These are phyloP conservation scores for Ricordea florida DNA, from an alignment of 92 coral and sea anemone genomes.

Conservation along the genomic window DNA sequence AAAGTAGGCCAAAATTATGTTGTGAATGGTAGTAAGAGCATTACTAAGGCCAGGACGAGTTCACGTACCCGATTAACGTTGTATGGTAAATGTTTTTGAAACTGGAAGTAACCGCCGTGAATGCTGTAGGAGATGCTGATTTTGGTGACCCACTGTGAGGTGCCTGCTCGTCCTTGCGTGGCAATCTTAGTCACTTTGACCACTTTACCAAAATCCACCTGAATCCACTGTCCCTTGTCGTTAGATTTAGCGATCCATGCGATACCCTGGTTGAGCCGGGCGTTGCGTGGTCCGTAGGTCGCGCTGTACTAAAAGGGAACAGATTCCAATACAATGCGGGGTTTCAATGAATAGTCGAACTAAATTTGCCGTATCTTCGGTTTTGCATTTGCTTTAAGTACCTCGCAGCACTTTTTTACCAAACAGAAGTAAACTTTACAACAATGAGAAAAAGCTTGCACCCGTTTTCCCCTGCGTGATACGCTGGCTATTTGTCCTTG, in stretches of 20 bases:
- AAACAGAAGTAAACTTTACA: no score
- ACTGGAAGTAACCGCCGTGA: not conserved
- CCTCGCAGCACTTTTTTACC: no score
- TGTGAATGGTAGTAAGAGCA: no score
- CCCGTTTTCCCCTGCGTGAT: no score
- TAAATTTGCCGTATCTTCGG: no score
- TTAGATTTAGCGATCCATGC: not conserved
- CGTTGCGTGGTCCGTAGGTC: not conserved
- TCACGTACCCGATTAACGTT: conserved; percentile 13
- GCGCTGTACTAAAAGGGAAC: not conserved
- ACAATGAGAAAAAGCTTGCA: no score
- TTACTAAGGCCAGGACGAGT: no score
- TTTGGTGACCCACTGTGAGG: not conserved
- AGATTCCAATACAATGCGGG: no score
- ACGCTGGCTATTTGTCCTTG: no score
- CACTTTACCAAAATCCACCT: not conserved
- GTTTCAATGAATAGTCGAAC: no score
- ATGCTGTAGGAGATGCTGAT: not conserved
- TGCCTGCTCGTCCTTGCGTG: not conserved
- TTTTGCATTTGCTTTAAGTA: no score
- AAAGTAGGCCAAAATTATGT: no score
- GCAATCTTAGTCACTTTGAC: conserved; percentile 1
- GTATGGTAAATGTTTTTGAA: conserved; percentile 1
- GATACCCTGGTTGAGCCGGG: not conserved
- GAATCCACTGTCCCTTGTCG: conserved; percentile 15